Evolutionary conservation across 2,888 invertebrate genomes (phyloP), one percentile per base, ranked within the genome.

Genomic region (Platypus cylindrus): DNA sequence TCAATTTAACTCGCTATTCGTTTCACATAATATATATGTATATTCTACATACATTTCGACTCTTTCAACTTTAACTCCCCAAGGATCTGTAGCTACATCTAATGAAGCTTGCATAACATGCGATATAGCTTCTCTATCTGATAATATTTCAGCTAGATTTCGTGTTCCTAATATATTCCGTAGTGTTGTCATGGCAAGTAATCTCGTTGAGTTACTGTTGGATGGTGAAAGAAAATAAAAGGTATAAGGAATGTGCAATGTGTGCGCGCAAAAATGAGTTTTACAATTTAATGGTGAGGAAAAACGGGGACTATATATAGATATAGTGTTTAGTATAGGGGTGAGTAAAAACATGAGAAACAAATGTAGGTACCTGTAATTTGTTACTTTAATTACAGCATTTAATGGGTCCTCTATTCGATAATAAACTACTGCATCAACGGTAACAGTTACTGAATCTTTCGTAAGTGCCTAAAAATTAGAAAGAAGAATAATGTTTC

Each of bases 61-160:
- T 45, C 93, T 68, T 59, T 93, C 91, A 9, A 91, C 89, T 64
- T 89, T 87, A 24, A 90, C 85, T 17, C 89, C 90, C 90, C 90
- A 89, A 2, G 85, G 85, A 54, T 87, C 87, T 0, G 89, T 87
- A 23, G 87, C 87, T 40, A 83, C 82, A 49, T 89, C 87, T 43
- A 90, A 60, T 28, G 79, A 78, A 25, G 73, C 63, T 60, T 90
- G 87, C 90, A 94, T 93, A 44, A 80, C 78, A 54, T 83, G 81
- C 27, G 90, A 87, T 51, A 95, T 89, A 9, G 80, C 78, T 58
- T 94, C 93, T 34, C 94, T 67, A 56, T 95, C 94, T 0, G 87
- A 83, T 11, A 95, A 68, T 38, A 95, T 76, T 62, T 95, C 94
- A 2, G 90, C 79, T 39, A 97, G 67, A 59, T 85, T 90, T 34